These are phyloP conservation scores for Isaurus tuberculatus DNA, from an alignment of 92 coral and sea anemone species.

Conservation along the genomic window DNA sequence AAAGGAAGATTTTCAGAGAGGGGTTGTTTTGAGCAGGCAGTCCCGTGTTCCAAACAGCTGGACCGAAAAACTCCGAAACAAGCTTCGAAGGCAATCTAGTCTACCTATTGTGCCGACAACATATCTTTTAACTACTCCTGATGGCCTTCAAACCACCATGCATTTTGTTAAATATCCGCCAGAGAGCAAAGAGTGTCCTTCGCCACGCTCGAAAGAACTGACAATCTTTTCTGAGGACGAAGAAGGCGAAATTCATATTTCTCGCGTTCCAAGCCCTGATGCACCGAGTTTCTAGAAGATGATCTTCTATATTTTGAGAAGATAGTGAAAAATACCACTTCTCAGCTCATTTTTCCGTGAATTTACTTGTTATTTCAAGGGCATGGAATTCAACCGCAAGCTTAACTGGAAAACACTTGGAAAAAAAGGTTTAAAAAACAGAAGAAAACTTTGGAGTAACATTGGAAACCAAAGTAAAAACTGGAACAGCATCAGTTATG, in stretches of 20 bases:
- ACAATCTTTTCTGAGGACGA: slow-evolving; percentile 94
- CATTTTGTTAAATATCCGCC: slow-evolving; percentile 95
- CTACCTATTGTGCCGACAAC: slow-evolving; percentile 97
- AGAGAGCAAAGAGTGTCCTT: slow-evolving; percentile 61
- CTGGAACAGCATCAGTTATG: too few species aligned
- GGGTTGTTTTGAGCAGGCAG: slow-evolving; percentile 41
- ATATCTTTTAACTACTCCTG: slow-evolving; percentile 94
- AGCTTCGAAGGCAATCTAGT: slow-evolving; percentile 91
- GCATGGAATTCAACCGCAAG: too few species aligned
- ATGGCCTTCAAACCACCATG: slow-evolving; percentile 81
- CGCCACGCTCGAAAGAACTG: slow-evolving; percentile 56
- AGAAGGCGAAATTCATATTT: slow-evolving; percentile 96
- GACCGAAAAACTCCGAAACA: slow-evolving; percentile 83
- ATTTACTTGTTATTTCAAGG: too few species aligned
- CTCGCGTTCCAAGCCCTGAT: slow-evolving; percentile 96
- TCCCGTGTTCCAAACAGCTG: slow-evolving; percentile 71
- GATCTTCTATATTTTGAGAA: not conserved
- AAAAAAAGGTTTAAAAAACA: too few species aligned
- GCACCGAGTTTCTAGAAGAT: slow-evolving; percentile 79
- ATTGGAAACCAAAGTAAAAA: too few species aligned
- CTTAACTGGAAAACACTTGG: too few species aligned
- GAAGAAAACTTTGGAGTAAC: too few species aligned
- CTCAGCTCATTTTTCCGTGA: too few species aligned
- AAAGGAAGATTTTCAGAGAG: slow-evolving; percentile 8
- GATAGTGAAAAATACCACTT: too few species aligned